phyloP scores from a whole-genome alignment of 2,113 vertebrate species.

The Pachycephala philippinensis region DNA sequence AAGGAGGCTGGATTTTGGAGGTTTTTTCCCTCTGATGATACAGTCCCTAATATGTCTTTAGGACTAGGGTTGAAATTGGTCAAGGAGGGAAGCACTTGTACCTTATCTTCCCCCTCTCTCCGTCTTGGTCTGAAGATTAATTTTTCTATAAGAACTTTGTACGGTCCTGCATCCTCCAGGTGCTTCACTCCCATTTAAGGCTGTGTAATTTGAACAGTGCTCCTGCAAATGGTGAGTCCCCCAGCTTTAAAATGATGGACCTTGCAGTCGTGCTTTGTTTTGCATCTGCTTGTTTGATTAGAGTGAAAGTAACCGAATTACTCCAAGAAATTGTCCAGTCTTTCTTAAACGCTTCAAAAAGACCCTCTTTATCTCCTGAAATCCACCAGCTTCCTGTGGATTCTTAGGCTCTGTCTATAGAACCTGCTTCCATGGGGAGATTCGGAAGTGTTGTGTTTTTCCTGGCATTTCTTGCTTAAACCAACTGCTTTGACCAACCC shows the following conservation, averaged over 20 bases:
- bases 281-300: background rate
- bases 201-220: background rate
- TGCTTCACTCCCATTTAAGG: background rate
- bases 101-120: background rate
- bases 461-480: background rate
- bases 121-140: background rate
- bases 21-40: background rate
- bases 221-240: background rate
- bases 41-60: background rate
- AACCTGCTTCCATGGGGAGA: background rate
- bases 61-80: background rate
- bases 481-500: background rate
- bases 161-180: background rate
- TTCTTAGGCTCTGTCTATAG: background rate
- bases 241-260: background rate
- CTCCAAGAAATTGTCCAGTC: background rate
- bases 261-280: background rate
- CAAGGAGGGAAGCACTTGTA: background rate
- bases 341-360: background rate
- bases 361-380: background rate
- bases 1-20: background rate
- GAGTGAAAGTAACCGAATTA: background rate
- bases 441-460: background rate
- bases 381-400: background rate
- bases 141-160: background rate